Base-by-base conservation (phyloP, 2,888 invertebrate genomes). In the Argyra leucocephala region DNA sequence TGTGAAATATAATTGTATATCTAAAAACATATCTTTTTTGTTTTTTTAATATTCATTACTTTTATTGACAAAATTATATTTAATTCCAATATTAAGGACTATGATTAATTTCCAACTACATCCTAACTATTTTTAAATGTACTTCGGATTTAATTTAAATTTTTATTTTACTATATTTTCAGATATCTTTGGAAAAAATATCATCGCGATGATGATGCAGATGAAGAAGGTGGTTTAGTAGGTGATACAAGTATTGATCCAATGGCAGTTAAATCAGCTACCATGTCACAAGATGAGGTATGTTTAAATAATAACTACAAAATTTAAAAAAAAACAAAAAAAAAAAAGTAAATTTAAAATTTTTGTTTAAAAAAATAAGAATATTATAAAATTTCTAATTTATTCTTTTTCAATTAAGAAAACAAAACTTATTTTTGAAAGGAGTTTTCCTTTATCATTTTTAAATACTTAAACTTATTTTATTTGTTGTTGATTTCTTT, bases 111-210 rank as follows among this genome's bases (percentile, higher is more conserved):
- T n/a, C n/a, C n/a, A n/a, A n/a, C n/a, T n/a, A n/a, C n/a, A n/a
- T n/a, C n/a, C n/a, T n/a, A n/a, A n/a, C n/a, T n/a, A n/a, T n/a
- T n/a, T n/a, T n/a, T n/a, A n/a, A n/a, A n/a, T n/a, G n/a, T n/a
- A n/a, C n/a, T n/a, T n/a, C n/a, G 4, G 7, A 37, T 26, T 7
- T 61, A 23, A 24, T 66, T 63, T 62, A 63, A 64, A 48, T 48
- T 67, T 60, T 63, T 63, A 65, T 77, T 76, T 24, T n/a, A n/a
- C n/a, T n/a, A n/a, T n/a, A n/a, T n/a, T n/a, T n/a, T n/a, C 75
- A 85, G 85, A 73, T 79, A 82, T 70, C 74, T 82, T 62, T 85
- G 84, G 84, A 80, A 80, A 69, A 83, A 82, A 71, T 83, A 83
- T 72, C 79, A 80, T 66, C 77, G 78, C 69, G 78, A 81, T 69